These are phyloP conservation scores for Pharmacophagus antenor DNA, from an alignment of 2,888 invertebrate species.

Conservation along the genomic window DNA sequence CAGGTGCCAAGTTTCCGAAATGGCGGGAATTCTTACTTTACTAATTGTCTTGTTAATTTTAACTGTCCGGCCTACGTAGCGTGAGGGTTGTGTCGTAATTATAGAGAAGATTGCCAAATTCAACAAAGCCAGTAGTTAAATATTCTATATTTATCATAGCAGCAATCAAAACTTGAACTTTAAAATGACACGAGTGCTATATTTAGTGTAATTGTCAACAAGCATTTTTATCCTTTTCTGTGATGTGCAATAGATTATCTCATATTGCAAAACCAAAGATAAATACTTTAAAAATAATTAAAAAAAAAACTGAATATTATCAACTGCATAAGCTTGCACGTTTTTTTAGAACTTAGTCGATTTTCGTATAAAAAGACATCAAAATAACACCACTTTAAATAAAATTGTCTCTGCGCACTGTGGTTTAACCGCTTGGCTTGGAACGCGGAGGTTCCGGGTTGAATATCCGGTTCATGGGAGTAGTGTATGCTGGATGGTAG, in stretches of 20 bases:
- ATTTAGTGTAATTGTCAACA: background rate
- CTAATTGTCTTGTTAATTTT: conserved; percentile 26
- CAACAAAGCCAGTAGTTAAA: conserved; percentile 1
- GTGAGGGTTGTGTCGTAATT: conserved; percentile 7
- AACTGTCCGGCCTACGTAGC: conserved; percentile 11
- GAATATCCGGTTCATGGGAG: too few species aligned
- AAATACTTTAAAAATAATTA: background rate
- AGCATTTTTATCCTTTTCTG: background rate
- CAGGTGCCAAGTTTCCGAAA: conserved; percentile 21
- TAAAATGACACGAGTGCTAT: background rate
- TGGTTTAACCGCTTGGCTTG: too few species aligned
- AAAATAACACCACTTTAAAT: too few species aligned
- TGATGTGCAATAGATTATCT: background rate
- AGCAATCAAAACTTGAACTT: background rate
- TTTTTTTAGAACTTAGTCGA: background rate
- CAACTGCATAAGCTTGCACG: background rate
- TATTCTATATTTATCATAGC: conserved; percentile 4
- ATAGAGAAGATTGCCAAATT: conserved; percentile 20
- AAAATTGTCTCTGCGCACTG: too few species aligned
- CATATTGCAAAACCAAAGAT: background rate
- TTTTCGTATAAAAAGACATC: background rate
- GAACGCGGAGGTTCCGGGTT: too few species aligned
- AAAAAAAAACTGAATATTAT: background rate
- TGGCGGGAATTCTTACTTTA: conserved; percentile 8
- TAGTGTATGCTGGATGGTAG: too few species aligned